Percentiles rank a stretch among this genome's conserved stretches.
Conservation (phyloP, 2,888 invertebrate genomes). For the Ectemnius cavifrons region DNA sequence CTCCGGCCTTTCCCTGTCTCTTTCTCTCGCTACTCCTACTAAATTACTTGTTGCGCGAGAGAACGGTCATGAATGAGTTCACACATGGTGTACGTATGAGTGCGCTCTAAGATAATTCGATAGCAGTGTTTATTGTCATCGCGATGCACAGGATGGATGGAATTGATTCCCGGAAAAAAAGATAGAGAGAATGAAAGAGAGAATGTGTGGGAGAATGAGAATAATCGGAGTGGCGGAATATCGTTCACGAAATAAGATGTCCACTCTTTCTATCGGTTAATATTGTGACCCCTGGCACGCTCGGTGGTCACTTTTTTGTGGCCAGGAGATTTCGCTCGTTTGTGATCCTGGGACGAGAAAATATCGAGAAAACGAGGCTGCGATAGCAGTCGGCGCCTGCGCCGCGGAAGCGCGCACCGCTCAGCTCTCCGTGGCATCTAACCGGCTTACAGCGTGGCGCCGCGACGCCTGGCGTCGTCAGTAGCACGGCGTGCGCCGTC, state of each 20-base stretch:
- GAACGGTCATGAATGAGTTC: too few species aligned
- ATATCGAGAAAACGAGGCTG: constrained; percentile 12
- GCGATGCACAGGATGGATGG: too few species aligned
- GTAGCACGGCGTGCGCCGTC: constrained; percentile 77
- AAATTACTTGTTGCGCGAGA: constrained; percentile 1
- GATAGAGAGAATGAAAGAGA: too few species aligned
- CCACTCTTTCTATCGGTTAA: too few species aligned
- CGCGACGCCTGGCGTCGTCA: constrained; percentile 73
- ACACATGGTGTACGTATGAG: too few species aligned
- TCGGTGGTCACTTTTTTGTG: constrained; percentile 8
- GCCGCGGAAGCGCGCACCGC: constrained; percentile 14
- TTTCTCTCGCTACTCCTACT: background rate
- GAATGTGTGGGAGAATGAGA: too few species aligned
- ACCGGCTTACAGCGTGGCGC: constrained; percentile 59
- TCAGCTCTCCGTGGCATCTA: constrained; percentile 24
- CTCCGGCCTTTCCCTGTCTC: background rate
- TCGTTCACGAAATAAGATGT: too few species aligned
- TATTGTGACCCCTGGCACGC: too few species aligned
- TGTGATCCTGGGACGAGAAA: constrained; percentile 30
- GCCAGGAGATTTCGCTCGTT: background rate
- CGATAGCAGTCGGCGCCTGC: background rate
- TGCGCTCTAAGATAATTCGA: too few species aligned
- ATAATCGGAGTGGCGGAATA: too few species aligned
- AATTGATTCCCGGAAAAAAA: too few species aligned
- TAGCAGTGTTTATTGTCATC: too few species aligned